Evolutionary conservation across 2,888 invertebrate species (phyloP), one percentile per base, ranked within the genome.

Genomic region (Lordiphosa andalusiaca): DNA sequence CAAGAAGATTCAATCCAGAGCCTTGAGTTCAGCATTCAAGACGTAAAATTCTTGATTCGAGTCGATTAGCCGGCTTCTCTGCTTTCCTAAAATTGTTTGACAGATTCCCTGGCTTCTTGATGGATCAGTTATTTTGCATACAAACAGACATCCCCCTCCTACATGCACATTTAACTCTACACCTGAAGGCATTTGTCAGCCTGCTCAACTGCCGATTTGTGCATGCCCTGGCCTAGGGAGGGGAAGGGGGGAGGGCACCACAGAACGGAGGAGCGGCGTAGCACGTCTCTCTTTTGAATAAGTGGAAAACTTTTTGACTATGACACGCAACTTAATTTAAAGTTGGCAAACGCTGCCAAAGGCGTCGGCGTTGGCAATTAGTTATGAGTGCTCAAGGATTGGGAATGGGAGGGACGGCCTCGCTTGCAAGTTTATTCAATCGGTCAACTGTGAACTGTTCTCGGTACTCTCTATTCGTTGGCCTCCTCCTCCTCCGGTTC

Each of bases 281-380:
- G 53, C 44, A 68, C 53, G 59, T 59, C 33, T 38, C 33, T 39
- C 42, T 19, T 53, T 58, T 59, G 59, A 59, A 51, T 59, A 66
- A 66, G 55, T 60, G 64, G 51, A 56, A 69, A 72, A 72, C 64
- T 73, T 73, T 73, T 60, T 59, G 70, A 53, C 73, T 72, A 73
- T 70, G 71, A 70, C 70, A 70, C 71, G 73, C 60, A 71, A 75
- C 73, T 75, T 73, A 75, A 75, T 75, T 75, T 75, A 75, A 75
- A 75, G 64, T 71, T 75, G 61, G 37, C 63, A 52, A 44, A 44
- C 53, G 25, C 60, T 41, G 37, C 47, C 40, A 25, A 33, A 36
- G 37, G 48, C 19, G 19, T 19, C 40, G 53, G n/a, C 42, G 56
- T 42, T 59, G 68, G 67, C 67, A 73, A 67, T 71, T 71, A 71